Evolutionary conservation across 2,888 invertebrate genomes (phyloP), one percentile per base, ranked within the genome.

Genomic region (Listrodromus nycthemerus): DNA sequence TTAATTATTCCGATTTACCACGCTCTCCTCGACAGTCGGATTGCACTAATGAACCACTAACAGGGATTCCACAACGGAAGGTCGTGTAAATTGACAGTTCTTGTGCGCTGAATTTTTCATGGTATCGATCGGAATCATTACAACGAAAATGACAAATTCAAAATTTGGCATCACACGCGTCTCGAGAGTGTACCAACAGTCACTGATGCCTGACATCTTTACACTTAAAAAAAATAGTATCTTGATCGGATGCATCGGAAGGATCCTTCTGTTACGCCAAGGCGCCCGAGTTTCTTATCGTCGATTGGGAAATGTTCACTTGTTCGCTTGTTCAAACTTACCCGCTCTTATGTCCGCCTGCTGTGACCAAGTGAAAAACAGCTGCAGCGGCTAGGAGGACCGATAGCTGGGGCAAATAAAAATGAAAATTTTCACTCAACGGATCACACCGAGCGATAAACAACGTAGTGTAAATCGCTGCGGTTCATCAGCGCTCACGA

Each of bases 321-420:
- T 41, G 10, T 7, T 16, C 21, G n/a, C 8, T 19, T 7, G 4
- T 30, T 13, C 16, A 19, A 75, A 86, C 86, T 86, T 80, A 86
- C 86, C 84, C 83, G 41, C 80, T 83, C 30, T 74, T 86, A 63
- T 84, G 70, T 33, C 80, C 83, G 66, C 58, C 80, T 1, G 71
- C 75, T 1, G 77, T 37, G 33, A 70, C 82, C 24, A 80, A 37
- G 21, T 67, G 70, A 33, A 79, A 69, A 52, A 84, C 16, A 8
- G 83, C 75, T 19, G 63, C 73, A 73, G 76, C 33, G 48, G 69
- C 71, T 61, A 83, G 52, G 24, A 80, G 45, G 6, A 78, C 16
- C 33, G 52, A 76, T 48, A 84, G 67, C 83, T 83, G 41, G 13
- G 33, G 21, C 7, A 21, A 48, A 21, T 50, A 45, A 37, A 10